Base-by-base conservation (phyloP, 2,797 vertebrate genomes). In the Odontamblyopus rebecca region DNA sequence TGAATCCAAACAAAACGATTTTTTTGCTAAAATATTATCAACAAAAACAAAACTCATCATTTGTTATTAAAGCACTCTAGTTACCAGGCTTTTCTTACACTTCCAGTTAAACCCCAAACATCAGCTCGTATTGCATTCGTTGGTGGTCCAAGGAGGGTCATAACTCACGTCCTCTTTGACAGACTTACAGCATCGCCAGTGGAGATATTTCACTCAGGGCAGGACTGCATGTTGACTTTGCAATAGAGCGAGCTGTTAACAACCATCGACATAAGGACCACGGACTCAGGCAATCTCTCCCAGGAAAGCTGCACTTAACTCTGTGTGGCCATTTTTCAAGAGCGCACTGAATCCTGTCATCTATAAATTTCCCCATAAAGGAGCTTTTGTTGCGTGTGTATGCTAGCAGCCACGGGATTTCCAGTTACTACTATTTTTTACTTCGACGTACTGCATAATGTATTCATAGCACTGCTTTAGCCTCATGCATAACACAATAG, bases 211-310 rank as follows among this genome's bases (percentile, higher is more conserved):
- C 78, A 88, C 77, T 88, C 85, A 70, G 76, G 68, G 82, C 67
- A 83, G 81, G 74, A 76, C 79, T 81, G 82, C 78, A 82, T 91
- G 89, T 91, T 91, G 90, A 90, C 87, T 91, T 88, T 87, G 89
- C 88, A 87, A 87, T 86, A 85, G 85, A 88, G 77, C 77, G 83
- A 89, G 81, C 81, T 50, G 74, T 91, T 91, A 89, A 91, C 83
- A 79, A 75, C 85, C 85, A 79, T 79, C 73, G 76, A 86, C 89
- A 86, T 83, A 74, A 89, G 87, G 86, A 78, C 80, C 84, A 62
- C 77, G 78, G 85, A 86, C 81, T 83, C 80, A 74, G 82, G 81
- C 73, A 89, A 86, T 86, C 67, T n/a, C 78, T 88, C 88, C 82
- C 89, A 88, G 83, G 88, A 84, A 89, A 82, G 85, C 80, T 56